Evolutionary conservation across 2,888 invertebrate species (phyloP), one percentile per base, ranked within the genome.

Genomic region (Danaus chrysippus): DNA sequence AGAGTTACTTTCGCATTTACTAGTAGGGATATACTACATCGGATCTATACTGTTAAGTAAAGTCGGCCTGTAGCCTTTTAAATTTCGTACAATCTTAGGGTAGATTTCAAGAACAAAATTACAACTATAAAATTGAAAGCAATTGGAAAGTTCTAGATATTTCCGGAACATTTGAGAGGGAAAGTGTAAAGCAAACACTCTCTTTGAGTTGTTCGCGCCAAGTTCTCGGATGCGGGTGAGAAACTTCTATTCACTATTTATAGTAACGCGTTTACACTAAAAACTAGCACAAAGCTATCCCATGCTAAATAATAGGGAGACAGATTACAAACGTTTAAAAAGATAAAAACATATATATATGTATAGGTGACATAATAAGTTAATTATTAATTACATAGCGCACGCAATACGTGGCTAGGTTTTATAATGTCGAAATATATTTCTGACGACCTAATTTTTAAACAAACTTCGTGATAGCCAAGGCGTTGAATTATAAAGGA

Each of bases 171-270:
- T 59, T 52, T 55, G 67, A 68, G 63, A 70, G 68, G 58, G 69
- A 71, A 68, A 71, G 71, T 69, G 68, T 65, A 61, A 55, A 56
- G 56, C 68, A 70, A 69, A 68, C 68, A 70, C 66, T 66, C 62
- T 59, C 62, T 67, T 64, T 62, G 59, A 53, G 53, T 66, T 49
- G 62, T 67, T 66, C 63, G 61, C 63, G 62, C 58, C 56, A 59
- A 66, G 62, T 66, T 63, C 61, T 57, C 65, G 53, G 63, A 71
- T 70, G 68, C 71, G 71, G 70, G 70, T 64, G 54, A 23, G 52
- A 52, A 68, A 68, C 65, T 68, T 66, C 58, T 57, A 42, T 64
- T 65, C 64, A 68, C 67, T 68, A 65, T 70, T 69, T 67, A 67
- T 68, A 66, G 59, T 52, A 60, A 67, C 65, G 54, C 34, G 56